These are phyloP conservation scores for Bombus pyrosoma DNA, from an alignment of 1,140 invertebrate genomes.

Conservation along the genomic window DNA sequence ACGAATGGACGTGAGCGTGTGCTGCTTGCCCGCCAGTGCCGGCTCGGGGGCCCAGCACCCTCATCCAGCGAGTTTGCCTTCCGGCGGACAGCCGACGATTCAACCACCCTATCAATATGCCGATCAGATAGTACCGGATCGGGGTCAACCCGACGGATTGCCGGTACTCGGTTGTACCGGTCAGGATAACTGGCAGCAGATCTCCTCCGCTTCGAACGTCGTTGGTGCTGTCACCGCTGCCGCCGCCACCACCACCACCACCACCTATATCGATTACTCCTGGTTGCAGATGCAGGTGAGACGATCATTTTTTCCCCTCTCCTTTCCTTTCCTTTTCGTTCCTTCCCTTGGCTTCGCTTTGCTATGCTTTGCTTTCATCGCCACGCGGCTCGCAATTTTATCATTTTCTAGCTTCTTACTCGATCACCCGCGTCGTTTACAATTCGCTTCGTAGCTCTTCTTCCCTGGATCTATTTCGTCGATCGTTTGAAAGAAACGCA, in stretches of 20 bases:
- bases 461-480: too few relatives aligned
- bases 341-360: too few relatives aligned
- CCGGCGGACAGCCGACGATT: slow-evolving; percentile 71
- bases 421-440: too few relatives aligned
- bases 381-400: too few relatives aligned
- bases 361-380: background rate
- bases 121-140: slow-evolving; percentile 81
- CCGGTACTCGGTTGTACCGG: slow-evolving; percentile 71
- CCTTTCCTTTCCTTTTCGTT: background rate
- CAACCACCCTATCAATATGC: slow-evolving; percentile 77
- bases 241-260: slow-evolving; percentile 72
- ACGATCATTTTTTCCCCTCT: background rate
- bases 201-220: slow-evolving; percentile 67
- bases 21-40: slow-evolving; percentile 77
- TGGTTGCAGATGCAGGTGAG: slow-evolving; percentile 82
- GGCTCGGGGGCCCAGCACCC: slow-evolving; percentile 78
- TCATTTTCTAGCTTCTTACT: too few relatives aligned
- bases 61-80: slow-evolving; percentile 71
- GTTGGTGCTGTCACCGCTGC: slow-evolving; percentile 66
- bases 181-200: slow-evolving; percentile 77
- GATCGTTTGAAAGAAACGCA: too few relatives aligned
- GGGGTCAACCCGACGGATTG: slow-evolving; percentile 77
- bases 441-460: too few relatives aligned
- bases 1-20: slow-evolving; percentile 82
- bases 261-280: slow-evolving; percentile 81